These are phyloP conservation scores for Columbina picui DNA, from an alignment of 2,113 vertebrate genomes.

Conservation along the genomic window DNA sequence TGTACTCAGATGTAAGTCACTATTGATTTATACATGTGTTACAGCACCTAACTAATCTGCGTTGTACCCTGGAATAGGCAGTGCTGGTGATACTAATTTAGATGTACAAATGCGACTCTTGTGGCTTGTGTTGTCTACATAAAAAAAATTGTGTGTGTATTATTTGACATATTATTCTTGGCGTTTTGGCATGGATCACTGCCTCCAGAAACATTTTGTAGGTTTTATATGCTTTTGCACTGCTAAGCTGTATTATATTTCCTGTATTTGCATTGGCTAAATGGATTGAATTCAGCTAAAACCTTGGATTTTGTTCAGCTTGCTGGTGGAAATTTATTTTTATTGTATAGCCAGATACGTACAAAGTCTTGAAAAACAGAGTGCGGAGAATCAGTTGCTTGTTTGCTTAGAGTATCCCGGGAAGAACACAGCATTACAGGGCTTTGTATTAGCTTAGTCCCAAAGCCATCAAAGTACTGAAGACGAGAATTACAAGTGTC, in stretches of 20 bases:
- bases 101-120: background rate
- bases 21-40: background rate
- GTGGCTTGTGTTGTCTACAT: background rate
- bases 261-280: constrained; percentile 65
- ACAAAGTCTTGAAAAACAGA: background rate
- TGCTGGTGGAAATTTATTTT: constrained; percentile 55
- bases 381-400: background rate
- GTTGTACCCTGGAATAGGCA: background rate
- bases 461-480: background rate
- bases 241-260: constrained; percentile 43
- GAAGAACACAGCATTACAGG: background rate
- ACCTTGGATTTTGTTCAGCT: constrained; percentile 53
- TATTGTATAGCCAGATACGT: constrained; percentile 18
- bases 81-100: background rate
- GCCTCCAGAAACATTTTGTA: constrained; percentile 50
- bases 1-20: background rate
- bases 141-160: background rate
- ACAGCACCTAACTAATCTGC: background rate
- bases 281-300: constrained; percentile 31
- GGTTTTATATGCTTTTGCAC: constrained; percentile 43
- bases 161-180: constrained; percentile 41
- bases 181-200: background rate
- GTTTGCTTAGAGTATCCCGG: background rate
- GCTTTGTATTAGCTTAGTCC: background rate
- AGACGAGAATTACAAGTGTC: background rate